Percentiles rank a stretch among this genome's conserved stretches.
These are phyloP conservation scores for Camelus bactrianus DNA, from an alignment of 2,113 vertebrate genomes.

Conservation along the genomic window DNA sequence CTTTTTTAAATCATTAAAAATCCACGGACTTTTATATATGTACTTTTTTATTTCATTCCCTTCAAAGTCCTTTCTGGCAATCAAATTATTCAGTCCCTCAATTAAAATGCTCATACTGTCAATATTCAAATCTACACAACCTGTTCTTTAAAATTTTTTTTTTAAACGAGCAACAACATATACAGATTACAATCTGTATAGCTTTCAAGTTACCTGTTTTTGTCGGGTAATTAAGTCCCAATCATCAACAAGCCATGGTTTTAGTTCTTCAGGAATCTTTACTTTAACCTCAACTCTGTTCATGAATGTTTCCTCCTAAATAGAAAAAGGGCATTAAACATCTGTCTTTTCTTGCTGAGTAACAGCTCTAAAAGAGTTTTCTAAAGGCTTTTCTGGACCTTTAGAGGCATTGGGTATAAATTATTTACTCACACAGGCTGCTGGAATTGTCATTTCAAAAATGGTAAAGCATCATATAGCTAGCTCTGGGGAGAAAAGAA, in stretches of 20 bases:
- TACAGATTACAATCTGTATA: accelerated
- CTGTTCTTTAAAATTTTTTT: neutral
- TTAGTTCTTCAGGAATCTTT: constrained; percentile 98
- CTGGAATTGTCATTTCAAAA: neutral
- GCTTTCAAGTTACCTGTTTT: constrained; percentile 92
- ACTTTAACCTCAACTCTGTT: constrained; percentile 99
- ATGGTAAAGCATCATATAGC: accelerated
- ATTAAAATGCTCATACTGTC: neutral
- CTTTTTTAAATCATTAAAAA: neutral
- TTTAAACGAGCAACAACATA: neutral
- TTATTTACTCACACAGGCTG: neutral
- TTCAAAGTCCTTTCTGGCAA: neutral
- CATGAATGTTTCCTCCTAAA: constrained; percentile 98
- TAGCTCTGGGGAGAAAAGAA: neutral
- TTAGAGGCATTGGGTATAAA: neutral
- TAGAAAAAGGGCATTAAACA: neutral
- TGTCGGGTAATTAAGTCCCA: constrained; percentile 99
- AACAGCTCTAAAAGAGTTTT: neutral
- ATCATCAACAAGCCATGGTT: constrained; percentile 99
- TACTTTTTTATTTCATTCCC: neutral
- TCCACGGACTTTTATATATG: neutral
- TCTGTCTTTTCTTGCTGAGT: neutral
- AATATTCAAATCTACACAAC: no score
- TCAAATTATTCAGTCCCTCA: neutral
- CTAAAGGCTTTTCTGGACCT: neutral